Percentiles rank a stretch among this genome's conserved stretches.
Conservation (phyloP, 2,113 vertebrate species). For the Phrynosoma platyrhinos region DNA sequence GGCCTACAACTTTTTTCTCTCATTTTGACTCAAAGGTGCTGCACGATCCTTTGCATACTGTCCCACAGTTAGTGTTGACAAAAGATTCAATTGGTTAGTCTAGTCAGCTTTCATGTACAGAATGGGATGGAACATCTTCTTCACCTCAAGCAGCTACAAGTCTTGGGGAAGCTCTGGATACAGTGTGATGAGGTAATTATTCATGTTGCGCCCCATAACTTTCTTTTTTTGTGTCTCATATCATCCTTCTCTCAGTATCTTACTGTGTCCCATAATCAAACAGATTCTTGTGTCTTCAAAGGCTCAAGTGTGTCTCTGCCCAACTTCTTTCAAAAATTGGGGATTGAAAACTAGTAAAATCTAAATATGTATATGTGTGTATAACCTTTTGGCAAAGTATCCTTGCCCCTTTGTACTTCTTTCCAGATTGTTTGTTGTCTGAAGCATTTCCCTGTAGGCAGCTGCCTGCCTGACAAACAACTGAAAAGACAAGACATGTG, state of each 20-base stretch:
- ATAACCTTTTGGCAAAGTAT: neutral
- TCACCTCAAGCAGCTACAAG: too few species aligned
- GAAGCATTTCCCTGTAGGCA: conserved; percentile 55
- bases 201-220: neutral
- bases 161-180: neutral
- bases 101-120: too few species aligned
- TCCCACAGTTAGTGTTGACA: too few species aligned
- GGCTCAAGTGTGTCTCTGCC: neutral
- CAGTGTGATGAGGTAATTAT: neutral
- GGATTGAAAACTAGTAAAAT: conserved; percentile 34
- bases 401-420: neutral
- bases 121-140: too few species aligned
- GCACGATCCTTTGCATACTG: too few species aligned
- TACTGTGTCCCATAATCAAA: neutral
- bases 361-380: neutral
- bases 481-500: conserved; percentile 37
- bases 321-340: conserved; percentile 12
- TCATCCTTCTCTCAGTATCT: neutral
- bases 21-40: too few species aligned
- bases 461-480: conserved; percentile 59
- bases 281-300: neutral
- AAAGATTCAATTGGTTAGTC: too few species aligned
- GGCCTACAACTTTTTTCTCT: too few species aligned
- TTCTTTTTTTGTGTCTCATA: neutral
- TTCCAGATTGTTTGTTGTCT: conserved; percentile 35